A percentile compares a stretch with the other conserved stretches of the same genome.
Conservation (phyloP, 30 jellyfish, hydroid and myxozoan species). For the Aurelia sp. region DNA sequence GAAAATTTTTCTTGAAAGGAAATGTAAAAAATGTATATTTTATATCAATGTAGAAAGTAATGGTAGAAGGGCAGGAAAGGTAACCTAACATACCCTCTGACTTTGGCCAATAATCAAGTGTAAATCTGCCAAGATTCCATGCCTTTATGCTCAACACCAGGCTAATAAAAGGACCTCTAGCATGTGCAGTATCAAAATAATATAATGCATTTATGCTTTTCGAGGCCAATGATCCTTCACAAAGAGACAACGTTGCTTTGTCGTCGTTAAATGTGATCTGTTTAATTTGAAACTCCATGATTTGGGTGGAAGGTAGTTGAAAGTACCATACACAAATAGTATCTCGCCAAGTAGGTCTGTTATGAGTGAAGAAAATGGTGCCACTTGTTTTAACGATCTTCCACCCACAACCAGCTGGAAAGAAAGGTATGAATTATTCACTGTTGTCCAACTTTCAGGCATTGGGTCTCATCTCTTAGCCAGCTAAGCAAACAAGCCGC, state of each 20-base stretch:
- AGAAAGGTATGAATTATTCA: no score
- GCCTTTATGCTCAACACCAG: background rate
- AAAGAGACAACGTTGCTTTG: background rate
- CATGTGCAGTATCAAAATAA: background rate
- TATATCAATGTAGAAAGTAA: no score
- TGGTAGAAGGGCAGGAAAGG: no score
- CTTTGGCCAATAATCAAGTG: no score
- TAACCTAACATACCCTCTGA: no score
- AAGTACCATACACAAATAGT: conserved; percentile 21
- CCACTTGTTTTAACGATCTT: background rate
- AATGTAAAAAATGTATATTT: no score
- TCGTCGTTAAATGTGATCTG: background rate
- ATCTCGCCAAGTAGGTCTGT: background rate
- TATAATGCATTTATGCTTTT: background rate
- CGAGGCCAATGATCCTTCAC: conserved; percentile 7
- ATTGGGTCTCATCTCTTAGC: no score
- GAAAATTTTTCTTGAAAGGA: no score
- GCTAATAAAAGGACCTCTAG: conserved; percentile 14
- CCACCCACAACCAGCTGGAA: conserved; percentile 44
- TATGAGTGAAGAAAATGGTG: background rate
- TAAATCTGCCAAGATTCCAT: background rate
- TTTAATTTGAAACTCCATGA: background rate
- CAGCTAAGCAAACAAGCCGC: no score
- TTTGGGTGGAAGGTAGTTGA: background rate
- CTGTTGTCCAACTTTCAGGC: no score